Percentiles rank a stretch among this genome's conserved stretches.
Conservation (phyloP, 2,888 invertebrate species). For the Metacarcinus magister region DNA sequence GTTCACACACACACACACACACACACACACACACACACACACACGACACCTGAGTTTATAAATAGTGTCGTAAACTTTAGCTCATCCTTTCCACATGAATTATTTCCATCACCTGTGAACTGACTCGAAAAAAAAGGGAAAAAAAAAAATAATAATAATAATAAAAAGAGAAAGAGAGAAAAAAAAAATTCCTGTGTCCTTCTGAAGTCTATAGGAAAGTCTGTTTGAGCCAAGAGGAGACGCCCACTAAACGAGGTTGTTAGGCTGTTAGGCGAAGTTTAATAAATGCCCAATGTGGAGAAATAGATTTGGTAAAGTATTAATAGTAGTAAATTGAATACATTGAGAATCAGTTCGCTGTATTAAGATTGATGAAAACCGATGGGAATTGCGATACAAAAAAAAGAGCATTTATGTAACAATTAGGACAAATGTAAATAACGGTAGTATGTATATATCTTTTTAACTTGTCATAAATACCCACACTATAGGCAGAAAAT, state of each 20-base stretch:
- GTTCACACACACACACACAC: background rate
- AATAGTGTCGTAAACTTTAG: background rate
- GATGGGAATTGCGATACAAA: background rate
- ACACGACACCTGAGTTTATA: background rate
- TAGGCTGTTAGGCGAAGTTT: background rate
- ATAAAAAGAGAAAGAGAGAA: background rate
- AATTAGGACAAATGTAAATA: background rate
- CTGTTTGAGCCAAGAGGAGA: too few relatives aligned
- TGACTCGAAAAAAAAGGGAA: background rate
- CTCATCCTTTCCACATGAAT: background rate
- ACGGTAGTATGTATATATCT: background rate
- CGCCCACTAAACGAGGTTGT: background rate
- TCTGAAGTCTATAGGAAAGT: background rate
- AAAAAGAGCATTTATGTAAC: background rate
- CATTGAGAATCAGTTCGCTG: background rate
- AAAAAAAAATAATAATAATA: background rate
- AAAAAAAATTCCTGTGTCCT: background rate
- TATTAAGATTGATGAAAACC: background rate
- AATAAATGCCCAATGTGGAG: background rate
- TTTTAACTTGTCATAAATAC: too few relatives aligned
- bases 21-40: background rate
- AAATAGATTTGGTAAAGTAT: background rate
- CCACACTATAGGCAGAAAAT: too few relatives aligned
- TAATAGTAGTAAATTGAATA: background rate
- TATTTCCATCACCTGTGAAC: background rate